Base-by-base conservation (phyloP, 2,888 invertebrate species). In the Oscheius sp. region DNA sequence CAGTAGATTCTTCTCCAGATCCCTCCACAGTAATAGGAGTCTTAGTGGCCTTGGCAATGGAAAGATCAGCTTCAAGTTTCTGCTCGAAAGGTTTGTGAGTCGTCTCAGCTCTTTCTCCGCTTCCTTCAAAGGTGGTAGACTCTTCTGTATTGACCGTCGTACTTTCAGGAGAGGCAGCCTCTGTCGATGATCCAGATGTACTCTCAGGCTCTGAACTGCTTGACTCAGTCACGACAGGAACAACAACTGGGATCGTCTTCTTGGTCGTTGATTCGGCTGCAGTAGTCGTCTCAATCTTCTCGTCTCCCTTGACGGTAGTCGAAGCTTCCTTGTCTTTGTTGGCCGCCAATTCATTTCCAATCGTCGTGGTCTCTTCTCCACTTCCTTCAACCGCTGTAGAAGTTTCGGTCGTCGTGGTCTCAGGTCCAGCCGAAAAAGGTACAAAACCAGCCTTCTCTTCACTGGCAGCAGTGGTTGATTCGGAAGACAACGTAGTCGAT, bases 141-240 rank as follows among this genome's bases (percentile, higher is more conserved):
- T 53, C 73, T 47, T 75, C 75, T 21, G 75, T 75, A 29, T 71
- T 62, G 37, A 48, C 75, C 42, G 70, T 63, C 32, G 72, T 59
- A 2, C 35, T 42, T 11, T 71, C 53, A 33, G 42, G 63, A 21
- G 68, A 21, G 35, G n/a, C 3, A 5, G 21, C 21, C 21, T 60
- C 60, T 37, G 32, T 71, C 55, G 74, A 58, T 11, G 70, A 58
- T 11, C 66, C 70, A 33, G 73, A 76, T 57, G 76, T 75, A 10
- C 35, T 13, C 2, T 33, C 60, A 29, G 32, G n/a, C 7, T 42
- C 4, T 42, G 42, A 21, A 21, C 21, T 42, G 42, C 42, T 42
- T 7, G 42, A 42, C 42, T 42, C 21, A 21, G 21, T 21, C 21
- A 21, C 21, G 21, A 21, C 21, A 21, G 21, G 21, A 21, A 21